phyloP scores from a whole-genome alignment of 1,140 invertebrate species.

The Araneus ventricosus region DNA sequence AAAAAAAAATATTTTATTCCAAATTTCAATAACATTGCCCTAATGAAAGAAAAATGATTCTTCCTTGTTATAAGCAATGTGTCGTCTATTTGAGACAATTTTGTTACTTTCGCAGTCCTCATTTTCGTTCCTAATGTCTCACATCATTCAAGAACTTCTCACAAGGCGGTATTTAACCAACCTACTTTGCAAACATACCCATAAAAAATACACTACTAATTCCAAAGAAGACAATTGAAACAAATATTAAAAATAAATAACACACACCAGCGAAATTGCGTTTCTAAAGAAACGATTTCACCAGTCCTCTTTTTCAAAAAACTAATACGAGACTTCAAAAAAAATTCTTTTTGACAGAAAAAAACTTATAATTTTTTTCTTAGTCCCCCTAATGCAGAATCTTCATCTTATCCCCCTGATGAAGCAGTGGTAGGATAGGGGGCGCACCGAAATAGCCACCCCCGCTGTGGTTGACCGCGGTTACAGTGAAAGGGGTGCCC shows the following conservation, averaged over 20 bases:
- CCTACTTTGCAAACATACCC: neutral
- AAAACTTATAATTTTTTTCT: conserved; percentile 41
- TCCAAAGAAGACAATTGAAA: neutral
- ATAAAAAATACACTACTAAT: neutral
- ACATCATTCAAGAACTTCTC: neutral
- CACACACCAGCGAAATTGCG: neutral
- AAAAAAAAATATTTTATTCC: too few relatives aligned
- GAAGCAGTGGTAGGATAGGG: neutral
- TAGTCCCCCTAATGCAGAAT: neutral
- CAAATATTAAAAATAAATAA: neutral
- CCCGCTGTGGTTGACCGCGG: conserved; percentile 69
- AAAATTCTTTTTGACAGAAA: neutral
- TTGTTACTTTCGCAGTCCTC: too few relatives aligned
- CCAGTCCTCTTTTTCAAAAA: neutral
- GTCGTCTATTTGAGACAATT: too few relatives aligned
- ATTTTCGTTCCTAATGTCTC: too few relatives aligned
- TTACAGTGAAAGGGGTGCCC: conserved; percentile 71
- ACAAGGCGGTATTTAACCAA: neutral
- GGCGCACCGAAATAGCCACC: conserved; percentile 30
- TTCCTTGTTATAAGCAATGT: too few relatives aligned
- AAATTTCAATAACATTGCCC: too few relatives aligned
- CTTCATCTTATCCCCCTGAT: conserved; percentile 30
- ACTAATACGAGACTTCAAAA: neutral
- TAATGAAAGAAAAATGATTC: too few relatives aligned
- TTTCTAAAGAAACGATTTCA: neutral